Percentiles rank a stretch among this genome's conserved stretches.
These are phyloP conservation scores for Drosophila sucinea DNA, from an alignment of 1,140 invertebrate genomes.

Conservation along the genomic window DNA sequence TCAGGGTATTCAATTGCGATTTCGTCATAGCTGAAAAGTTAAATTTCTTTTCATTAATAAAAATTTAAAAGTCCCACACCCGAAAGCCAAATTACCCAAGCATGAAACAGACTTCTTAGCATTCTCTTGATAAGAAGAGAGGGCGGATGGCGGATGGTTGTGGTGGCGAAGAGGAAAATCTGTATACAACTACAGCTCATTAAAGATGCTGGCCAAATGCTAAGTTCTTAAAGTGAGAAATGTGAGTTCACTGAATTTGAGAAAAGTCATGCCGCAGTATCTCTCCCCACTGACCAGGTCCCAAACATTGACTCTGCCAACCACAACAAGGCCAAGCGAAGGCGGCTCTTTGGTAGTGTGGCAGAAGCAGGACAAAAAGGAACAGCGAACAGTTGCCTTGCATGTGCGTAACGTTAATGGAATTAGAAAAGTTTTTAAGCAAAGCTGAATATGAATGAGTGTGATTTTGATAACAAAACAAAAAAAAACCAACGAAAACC, in stretches of 20 bases:
- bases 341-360: background rate
- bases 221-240: conserved; percentile 52
- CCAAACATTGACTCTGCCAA: conserved; percentile 37
- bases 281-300: conserved; percentile 21
- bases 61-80: conserved; percentile 46
- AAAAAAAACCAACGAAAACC: background rate
- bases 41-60: conserved; percentile 56
- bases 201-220: conserved; percentile 54
- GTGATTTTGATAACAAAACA: conserved; percentile 67
- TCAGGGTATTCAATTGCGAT: background rate
- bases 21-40: conserved; percentile 41
- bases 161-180: conserved; percentile 50
- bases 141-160: background rate
- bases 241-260: conserved; percentile 40
- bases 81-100: conserved; percentile 35
- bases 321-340: conserved; percentile 28
- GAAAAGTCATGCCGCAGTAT: conserved; percentile 50
- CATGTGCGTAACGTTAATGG: conserved; percentile 80
- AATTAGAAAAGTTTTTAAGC: conserved; percentile 80
- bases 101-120: conserved; percentile 45
- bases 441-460: conserved; percentile 60
- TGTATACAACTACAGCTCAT: conserved; percentile 74
- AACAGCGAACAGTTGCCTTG: conserved; percentile 37
- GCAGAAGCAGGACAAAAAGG: conserved; percentile 8
- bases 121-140: background rate